A percentile compares a stretch with the other conserved stretches of the same genome.
phyloP scores from a whole-genome alignment of 2,113 vertebrate species.

The Elgaria multicarinata region DNA sequence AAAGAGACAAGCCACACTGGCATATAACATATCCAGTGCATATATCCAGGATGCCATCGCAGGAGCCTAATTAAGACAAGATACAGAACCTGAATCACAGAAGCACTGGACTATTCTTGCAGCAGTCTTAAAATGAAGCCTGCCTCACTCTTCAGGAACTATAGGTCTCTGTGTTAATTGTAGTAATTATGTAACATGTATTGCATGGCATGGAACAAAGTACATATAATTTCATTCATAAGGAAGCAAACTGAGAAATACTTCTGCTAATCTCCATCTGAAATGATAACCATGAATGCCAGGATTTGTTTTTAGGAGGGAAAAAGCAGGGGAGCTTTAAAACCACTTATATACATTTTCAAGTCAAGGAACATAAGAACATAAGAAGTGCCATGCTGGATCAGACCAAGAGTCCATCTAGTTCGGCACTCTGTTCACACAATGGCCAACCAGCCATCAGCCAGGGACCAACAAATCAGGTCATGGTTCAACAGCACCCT shows the following conservation, averaged over 20 bases:
- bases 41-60: not conserved
- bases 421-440: too few relatives aligned
- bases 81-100: not conserved
- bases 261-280: not conserved
- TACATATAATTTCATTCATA: accelerated
- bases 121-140: not conserved
- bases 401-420: too few relatives aligned
- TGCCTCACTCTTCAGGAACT: not conserved
- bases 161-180: not conserved
- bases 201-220: not conserved
- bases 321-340: not conserved
- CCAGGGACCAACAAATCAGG: too few relatives aligned
- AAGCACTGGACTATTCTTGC: not conserved
- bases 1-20: not conserved
- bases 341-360: not conserved
- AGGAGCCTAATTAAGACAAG: not conserved
- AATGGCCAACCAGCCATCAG: too few relatives aligned
- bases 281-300: constrained; percentile 24
- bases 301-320: not conserved
- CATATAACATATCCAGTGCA: not conserved
- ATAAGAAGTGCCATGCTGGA: too few relatives aligned
- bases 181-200: not conserved
- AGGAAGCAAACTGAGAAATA: constrained; percentile 7
- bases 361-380: not conserved
- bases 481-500: too few relatives aligned